These are phyloP conservation scores for Neoseiulus cucumeris DNA, from an alignment of 1,140 invertebrate species.

Conservation along the genomic window DNA sequence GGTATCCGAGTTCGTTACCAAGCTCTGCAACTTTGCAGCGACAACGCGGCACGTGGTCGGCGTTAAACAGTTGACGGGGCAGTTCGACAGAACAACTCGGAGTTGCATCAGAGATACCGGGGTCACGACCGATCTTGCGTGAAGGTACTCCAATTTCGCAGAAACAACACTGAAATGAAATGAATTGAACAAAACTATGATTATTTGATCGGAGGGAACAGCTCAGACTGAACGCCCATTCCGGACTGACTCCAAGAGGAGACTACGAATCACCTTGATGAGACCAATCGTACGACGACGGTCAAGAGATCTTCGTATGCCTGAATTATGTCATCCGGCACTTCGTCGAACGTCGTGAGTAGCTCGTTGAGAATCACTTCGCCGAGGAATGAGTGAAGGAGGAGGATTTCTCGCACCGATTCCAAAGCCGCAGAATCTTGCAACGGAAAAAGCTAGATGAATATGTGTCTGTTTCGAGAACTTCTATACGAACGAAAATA, in stretches of 20 bases:
- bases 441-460: not conserved
- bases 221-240: too few relatives aligned
- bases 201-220: too few relatives aligned
- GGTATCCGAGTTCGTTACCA: too few relatives aligned
- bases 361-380: not conserved
- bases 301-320: not conserved
- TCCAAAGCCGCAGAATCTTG: not conserved
- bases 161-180: too few relatives aligned
- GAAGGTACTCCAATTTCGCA: too few relatives aligned
- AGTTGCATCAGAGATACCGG: not conserved
- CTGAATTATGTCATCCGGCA: not conserved
- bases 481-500: not conserved
- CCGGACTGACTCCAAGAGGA: too few relatives aligned
- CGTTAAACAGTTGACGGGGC: not conserved
- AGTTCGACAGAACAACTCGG: not conserved
- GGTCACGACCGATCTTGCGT: too few relatives aligned
- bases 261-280: not conserved
- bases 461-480: not conserved
- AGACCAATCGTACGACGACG: not conserved
- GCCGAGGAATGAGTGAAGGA: not conserved
- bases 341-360: not conserved
- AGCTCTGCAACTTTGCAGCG: too few relatives aligned
- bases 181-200: too few relatives aligned
- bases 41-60: too few relatives aligned
- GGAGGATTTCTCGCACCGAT: not conserved